Conservation (phyloP, 1,140 invertebrate genomes). For the Heterodera schachtii region DNA sequence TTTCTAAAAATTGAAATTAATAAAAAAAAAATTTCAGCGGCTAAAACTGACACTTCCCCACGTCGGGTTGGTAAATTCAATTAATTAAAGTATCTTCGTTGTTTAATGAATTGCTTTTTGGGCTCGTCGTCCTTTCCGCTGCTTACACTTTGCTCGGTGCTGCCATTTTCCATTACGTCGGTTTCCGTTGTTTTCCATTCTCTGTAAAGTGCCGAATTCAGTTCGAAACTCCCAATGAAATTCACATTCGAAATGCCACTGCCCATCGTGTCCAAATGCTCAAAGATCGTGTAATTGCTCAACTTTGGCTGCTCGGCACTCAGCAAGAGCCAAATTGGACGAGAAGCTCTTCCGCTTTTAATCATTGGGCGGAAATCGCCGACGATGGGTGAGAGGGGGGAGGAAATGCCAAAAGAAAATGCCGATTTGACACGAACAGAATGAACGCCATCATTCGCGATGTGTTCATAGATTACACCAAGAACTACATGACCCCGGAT, state of each 20-base stretch:
- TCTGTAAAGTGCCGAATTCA: constrained; percentile 35
- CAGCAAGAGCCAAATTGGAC: constrained; percentile 34
- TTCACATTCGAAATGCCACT: constrained; percentile 58
- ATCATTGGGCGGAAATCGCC: constrained; percentile 34
- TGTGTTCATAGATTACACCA: constrained; percentile 65
- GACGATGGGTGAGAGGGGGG: constrained; percentile 12
- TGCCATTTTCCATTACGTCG: constrained; percentile 60
- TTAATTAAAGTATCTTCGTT: not conserved
- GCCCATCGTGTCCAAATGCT: constrained; percentile 52
- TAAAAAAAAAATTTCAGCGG: constrained; percentile 45
- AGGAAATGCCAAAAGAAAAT: not conserved
- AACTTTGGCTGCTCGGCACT: constrained; percentile 52
- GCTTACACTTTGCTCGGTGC: constrained; percentile 61
- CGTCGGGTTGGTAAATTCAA: constrained; percentile 55
- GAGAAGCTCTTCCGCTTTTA: constrained; percentile 24
- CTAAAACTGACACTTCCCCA: constrained; percentile 59
- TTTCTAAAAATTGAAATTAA: not conserved
- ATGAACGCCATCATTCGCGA: constrained; percentile 62
- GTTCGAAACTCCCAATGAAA: constrained; percentile 49
- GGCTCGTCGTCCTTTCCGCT: constrained; percentile 60
- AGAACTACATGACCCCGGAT: constrained; percentile 65
- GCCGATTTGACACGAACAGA: constrained; percentile 49
- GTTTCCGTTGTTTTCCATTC: constrained; percentile 28
- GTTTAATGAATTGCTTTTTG: constrained; percentile 14
- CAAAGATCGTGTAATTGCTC: constrained; percentile 51